These are phyloP conservation scores for Eupithecia dodoneata DNA, from an alignment of 2,888 invertebrate species.

Conservation along the genomic window DNA sequence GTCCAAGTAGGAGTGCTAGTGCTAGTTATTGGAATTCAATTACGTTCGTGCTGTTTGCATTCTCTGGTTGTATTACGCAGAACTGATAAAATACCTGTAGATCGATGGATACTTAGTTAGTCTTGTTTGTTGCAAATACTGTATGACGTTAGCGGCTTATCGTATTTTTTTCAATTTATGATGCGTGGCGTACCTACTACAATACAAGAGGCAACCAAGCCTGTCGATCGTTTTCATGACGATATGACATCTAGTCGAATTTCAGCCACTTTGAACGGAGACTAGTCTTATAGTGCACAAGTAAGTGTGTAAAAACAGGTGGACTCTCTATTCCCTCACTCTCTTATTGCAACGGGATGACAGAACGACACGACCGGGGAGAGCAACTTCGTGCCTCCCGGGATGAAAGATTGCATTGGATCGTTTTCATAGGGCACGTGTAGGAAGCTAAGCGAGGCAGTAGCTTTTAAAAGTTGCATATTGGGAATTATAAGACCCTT, in stretches of 20 bases:
- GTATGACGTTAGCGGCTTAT: constrained; percentile 6
- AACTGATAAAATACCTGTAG: constrained; percentile 54
- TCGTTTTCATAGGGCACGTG: background rate
- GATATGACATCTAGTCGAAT: background rate
- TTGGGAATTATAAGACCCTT: background rate
- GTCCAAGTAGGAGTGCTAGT: constrained; percentile 27
- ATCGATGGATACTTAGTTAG: constrained; percentile 42
- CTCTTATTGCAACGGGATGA: background rate
- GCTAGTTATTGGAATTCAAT: constrained; percentile 43
- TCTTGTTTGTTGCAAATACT: background rate
- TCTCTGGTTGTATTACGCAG: constrained; percentile 50
- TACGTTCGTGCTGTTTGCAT: constrained; percentile 45
- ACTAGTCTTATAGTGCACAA: background rate
- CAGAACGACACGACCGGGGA: background rate
- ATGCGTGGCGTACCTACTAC: background rate
- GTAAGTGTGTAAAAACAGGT: background rate
- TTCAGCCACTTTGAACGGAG: background rate
- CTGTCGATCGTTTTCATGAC: background rate
- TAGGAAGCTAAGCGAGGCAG: background rate
- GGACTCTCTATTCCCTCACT: background rate
- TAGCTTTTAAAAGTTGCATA: background rate
- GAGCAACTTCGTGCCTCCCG: background rate
- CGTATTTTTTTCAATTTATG: background rate
- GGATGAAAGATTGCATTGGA: background rate
- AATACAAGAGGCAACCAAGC: background rate